phyloP scores from a whole-genome alignment of 92 coral and sea anemone genomes.

The Paragorgia papillata region DNA sequence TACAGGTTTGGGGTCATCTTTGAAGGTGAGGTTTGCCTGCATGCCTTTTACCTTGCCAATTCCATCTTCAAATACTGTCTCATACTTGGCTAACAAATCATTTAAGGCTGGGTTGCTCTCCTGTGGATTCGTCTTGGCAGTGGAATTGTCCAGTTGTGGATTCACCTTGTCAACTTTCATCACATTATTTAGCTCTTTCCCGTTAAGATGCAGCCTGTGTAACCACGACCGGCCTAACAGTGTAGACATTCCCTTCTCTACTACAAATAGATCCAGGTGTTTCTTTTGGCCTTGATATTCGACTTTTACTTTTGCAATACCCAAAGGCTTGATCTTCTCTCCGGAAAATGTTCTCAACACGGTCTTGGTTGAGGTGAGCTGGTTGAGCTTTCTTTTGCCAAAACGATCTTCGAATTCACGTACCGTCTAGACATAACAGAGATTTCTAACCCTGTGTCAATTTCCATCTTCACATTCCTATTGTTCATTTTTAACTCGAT shows the following conservation, averaged over 20 bases:
- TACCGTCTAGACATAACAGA: not conserved
- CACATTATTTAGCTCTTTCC: conserved; percentile 1
- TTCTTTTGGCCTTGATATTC: conserved; percentile 20
- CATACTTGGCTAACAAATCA: conserved; percentile 9
- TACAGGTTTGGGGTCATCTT: not conserved
- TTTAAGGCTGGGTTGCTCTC: too few relatives aligned
- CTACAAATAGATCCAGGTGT: conserved; percentile 6
- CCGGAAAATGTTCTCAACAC: not conserved
- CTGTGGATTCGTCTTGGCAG: too few relatives aligned
- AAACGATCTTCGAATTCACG: not conserved
- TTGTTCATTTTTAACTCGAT: conserved; percentile 2
- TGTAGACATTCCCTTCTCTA: conserved; percentile 1
- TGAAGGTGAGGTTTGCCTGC: not conserved
- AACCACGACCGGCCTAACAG: conserved; percentile 14
- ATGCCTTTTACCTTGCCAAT: conserved; percentile 15
- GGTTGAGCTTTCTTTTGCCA: conserved; percentile 12
- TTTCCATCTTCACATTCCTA: not conserved
- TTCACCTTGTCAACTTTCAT: not conserved
- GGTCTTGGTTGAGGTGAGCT: not conserved
- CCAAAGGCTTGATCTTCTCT: conserved; percentile 4
- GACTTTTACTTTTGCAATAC: conserved; percentile 1
- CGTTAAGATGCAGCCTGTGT: not conserved
- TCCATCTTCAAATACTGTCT: not conserved
- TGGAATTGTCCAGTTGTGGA: too few relatives aligned
- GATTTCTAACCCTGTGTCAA: not conserved